Evolutionary conservation across 2,113 vertebrate genomes (phyloP).

Genomic region (Dasyurus viverrinus): DNA sequence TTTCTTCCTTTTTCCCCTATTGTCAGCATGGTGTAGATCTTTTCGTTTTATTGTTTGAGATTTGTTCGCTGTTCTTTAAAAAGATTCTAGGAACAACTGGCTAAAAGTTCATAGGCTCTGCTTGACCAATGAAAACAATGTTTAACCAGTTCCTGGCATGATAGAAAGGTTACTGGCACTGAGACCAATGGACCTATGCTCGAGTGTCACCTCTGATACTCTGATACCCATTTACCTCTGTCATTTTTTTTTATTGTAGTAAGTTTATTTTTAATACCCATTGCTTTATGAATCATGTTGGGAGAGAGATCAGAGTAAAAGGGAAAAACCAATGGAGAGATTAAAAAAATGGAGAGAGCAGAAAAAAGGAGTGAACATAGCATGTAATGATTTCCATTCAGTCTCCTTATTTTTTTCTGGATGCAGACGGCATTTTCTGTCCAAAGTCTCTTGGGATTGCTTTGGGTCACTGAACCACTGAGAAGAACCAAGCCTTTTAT

Average conservation of each 20-base stretch:
- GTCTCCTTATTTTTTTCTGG: too few species aligned
- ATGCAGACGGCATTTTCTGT: too few species aligned
- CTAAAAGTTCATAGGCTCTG: constrained; percentile 29
- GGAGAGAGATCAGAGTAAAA: too few species aligned
- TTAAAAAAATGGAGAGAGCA: too few species aligned
- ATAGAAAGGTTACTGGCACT: neutral
- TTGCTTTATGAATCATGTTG: too few species aligned
- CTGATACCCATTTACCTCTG: neutral
- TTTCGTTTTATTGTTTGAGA: constrained; percentile 45
- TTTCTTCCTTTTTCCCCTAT: constrained; percentile 64
- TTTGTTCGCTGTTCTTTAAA: constrained; percentile 48
- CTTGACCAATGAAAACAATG: neutral
- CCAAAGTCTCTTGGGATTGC: too few species aligned
- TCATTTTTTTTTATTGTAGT: neutral
- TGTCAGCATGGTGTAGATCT: constrained; percentile 66
- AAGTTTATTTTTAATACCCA: too few species aligned
- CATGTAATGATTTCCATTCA: too few species aligned
- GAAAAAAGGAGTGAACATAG: too few species aligned
- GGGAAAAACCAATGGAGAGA: too few species aligned
- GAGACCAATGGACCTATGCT: neutral
- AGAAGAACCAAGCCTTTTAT: too few species aligned
- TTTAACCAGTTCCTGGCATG: neutral
- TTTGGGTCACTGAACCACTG: too few species aligned
- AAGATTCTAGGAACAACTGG: constrained; percentile 27
- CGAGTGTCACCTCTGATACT: neutral